Percentiles rank a stretch among this genome's conserved stretches.
These are phyloP conservation scores for Sphaeridia pumilis DNA, from an alignment of 2,888 invertebrate genomes.

Conservation along the genomic window DNA sequence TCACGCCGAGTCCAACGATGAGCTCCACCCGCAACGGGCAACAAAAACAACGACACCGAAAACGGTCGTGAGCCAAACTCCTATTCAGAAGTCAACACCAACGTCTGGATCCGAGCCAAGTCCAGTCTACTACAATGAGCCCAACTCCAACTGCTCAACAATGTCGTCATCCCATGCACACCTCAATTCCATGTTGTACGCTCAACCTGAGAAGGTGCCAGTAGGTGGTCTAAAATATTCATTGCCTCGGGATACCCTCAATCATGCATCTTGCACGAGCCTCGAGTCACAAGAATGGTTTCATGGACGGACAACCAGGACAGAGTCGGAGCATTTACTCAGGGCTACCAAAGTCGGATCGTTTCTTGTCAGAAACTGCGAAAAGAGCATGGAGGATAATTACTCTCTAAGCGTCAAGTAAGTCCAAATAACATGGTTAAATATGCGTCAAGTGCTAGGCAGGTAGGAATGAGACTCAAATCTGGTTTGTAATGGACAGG, in stretches of 20 bases:
- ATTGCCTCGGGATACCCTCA: slow-evolving; percentile 18
- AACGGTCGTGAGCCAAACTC: not conserved
- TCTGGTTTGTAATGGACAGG: too few species aligned
- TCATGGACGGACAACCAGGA: slow-evolving; percentile 81
- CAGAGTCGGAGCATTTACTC: slow-evolving; percentile 80
- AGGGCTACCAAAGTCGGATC: slow-evolving; percentile 77
- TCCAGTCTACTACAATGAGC: not conserved
- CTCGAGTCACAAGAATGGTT: slow-evolving; percentile 55
- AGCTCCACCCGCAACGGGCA: not conserved
- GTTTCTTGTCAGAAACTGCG: slow-evolving; percentile 86
- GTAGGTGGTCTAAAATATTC: slow-evolving; percentile 24
- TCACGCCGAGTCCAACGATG: not conserved
- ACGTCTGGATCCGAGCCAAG: not conserved
- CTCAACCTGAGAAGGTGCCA: slow-evolving; percentile 20
- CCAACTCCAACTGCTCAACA: not conserved
- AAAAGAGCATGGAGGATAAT: slow-evolving; percentile 74
- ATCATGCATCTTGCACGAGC: not conserved
- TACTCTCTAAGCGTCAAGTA: slow-evolving; percentile 91
- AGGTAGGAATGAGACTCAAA: too few species aligned
- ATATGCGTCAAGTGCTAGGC: too few species aligned
- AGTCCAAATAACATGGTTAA: too few species aligned
- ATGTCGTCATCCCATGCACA: slow-evolving; percentile 2
- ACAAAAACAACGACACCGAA: too few species aligned
- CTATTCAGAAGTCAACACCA: not conserved
- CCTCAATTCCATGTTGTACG: not conserved